Base-by-base conservation (phyloP, 2,797 vertebrate genomes). In the Hypotaenidia philippensis region DNA sequence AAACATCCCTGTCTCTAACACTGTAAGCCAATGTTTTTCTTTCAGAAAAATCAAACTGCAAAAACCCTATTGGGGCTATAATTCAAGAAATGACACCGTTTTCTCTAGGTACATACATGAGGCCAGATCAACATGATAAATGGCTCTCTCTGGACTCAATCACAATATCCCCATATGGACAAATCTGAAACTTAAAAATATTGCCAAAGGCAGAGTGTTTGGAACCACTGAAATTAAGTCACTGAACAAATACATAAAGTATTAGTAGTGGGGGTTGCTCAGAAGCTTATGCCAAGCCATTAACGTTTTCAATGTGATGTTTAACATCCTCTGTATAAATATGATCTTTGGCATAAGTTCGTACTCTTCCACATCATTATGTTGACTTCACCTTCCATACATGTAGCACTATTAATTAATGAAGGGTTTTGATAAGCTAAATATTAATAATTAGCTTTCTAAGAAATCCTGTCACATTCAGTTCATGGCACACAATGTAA, bases 201-300 rank as follows among this genome's bases (percentile, higher is more conserved):
- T 44, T 87, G 72, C 90, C 96, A 93, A 91, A 21, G 36, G 89
- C 65, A 55, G 89, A 93, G 57, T 36, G 83, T 71, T 94, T 91
- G 90, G 89, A 95, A 94, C 27, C 52, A 96, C 80, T 94, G 91
- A 92, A 96, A 96, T 89, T 82, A 70, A 93, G 45, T 91, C 79
- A 82, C 89, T 86, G 64, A 94, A 88, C 83, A 94, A 95, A 95
- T 77, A 82, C 34, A 95, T 93, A 21, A 94, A 87, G 69, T 56
- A 96, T 93, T 75, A 89, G 55, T 80, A 87, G 74, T 44, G 76
- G 68, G 25, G 31, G 29, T 49, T 92, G 36, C 70, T 95, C 74
- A 86, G 66, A 47, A 85, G 36, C 34, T 92, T 69, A 83, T 74
- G 94, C 61, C 93, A 96, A 89, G 71, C 36, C 55, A 93, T 83